Conservation (phyloP, 2,113 vertebrate genomes). For the Amia ocellicauda region DNA sequence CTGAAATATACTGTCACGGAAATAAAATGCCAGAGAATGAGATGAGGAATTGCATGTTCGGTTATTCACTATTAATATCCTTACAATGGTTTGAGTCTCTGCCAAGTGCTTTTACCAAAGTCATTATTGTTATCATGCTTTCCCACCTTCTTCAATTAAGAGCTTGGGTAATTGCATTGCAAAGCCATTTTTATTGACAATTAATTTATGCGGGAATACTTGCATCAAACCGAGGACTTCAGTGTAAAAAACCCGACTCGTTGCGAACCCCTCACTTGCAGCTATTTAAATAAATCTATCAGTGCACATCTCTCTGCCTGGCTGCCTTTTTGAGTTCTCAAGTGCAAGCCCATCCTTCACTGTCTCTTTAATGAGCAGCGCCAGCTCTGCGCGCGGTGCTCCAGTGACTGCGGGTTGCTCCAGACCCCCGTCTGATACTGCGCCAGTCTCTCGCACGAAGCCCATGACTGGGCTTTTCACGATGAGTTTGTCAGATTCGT, state of each 20-base stretch:
- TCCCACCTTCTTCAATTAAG: constrained; percentile 24
- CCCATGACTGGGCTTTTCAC: too few species aligned
- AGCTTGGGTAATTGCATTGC: constrained; percentile 10
- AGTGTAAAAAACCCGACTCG: neutral
- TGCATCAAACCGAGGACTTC: neutral
- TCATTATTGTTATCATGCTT: constrained; percentile 26
- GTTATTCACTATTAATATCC: constrained; percentile 13
- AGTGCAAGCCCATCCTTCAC: constrained; percentile 9
- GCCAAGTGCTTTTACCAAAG: constrained; percentile 19
- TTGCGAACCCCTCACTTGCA: neutral
- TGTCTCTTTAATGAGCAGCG: constrained; percentile 10
- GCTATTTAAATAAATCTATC: neutral
- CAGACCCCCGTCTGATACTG: neutral
- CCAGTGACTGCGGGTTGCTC: neutral
- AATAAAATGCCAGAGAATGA: neutral
- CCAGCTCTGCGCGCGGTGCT: neutral
- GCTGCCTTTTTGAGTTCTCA: neutral
- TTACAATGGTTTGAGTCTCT: constrained; percentile 1
- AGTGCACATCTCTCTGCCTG: neutral
- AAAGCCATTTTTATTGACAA: constrained; percentile 6
- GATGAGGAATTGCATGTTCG: constrained; percentile 5
- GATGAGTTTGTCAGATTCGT: too few species aligned
- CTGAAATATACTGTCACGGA: constrained; percentile 6
- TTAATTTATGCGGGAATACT: neutral
- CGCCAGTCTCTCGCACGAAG: too few species aligned